phyloP scores from a whole-genome alignment of 2,888 invertebrate genomes.

The Hecatera dysodea region DNA sequence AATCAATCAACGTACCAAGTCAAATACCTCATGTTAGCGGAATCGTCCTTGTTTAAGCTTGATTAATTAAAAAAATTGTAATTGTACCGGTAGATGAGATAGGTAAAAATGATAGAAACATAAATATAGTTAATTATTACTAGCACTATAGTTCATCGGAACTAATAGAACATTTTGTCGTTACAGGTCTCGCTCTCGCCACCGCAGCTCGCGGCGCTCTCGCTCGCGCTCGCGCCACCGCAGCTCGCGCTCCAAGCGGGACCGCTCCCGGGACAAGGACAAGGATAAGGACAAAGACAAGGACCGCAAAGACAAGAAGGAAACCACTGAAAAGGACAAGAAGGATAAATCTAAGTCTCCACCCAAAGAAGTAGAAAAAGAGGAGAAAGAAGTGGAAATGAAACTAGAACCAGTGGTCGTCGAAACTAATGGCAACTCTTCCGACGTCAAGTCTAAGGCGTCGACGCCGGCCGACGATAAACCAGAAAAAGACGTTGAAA shows the following conservation, averaged over 20 bases:
- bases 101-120: too few relatives aligned
- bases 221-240: constrained; percentile 90
- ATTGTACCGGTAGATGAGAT: too few relatives aligned
- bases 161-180: constrained; percentile 18
- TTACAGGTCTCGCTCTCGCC: constrained; percentile 89
- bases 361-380: constrained; percentile 76
- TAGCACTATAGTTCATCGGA: not conserved
- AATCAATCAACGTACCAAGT: too few relatives aligned
- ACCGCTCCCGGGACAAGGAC: constrained; percentile 82
- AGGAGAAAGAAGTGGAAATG: constrained; percentile 75
- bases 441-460: constrained; percentile 80
- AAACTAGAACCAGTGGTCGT: constrained; percentile 72
- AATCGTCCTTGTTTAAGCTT: too few relatives aligned
- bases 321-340: constrained; percentile 76
- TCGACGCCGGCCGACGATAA: constrained; percentile 81
- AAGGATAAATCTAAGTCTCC: constrained; percentile 83
- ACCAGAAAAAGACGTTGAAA: constrained; percentile 62
- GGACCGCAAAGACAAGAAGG: constrained; percentile 80
- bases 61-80: too few relatives aligned
- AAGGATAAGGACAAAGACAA: constrained; percentile 69
- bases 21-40: too few relatives aligned
- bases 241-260: constrained; percentile 88
- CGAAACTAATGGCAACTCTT: constrained; percentile 80
- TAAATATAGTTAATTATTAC: too few relatives aligned
- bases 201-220: constrained; percentile 91